Evolutionary conservation across 1,140 invertebrate species (phyloP), one percentile per base, ranked within the genome.

Genomic region (Diorhabda elongata): DNA sequence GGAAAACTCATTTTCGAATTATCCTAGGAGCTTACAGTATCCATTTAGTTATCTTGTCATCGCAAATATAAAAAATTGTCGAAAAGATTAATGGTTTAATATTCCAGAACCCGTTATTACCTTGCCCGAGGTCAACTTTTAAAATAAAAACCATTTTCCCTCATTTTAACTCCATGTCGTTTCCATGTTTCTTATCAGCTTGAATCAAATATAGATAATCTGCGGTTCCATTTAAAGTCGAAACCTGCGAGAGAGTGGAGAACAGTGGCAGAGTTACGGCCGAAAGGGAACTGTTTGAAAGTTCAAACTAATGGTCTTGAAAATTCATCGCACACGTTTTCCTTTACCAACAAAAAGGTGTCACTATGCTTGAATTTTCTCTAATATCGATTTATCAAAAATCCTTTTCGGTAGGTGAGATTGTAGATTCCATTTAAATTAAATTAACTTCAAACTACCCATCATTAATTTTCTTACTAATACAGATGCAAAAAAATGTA

Each of bases 171-270:
- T 52, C 47, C 2, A 52, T n/a, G 6, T 3, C 47, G 47, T 52
- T 52, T 52, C n/a, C 47, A 52, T 52, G 47, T 52, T 52, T 52
- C 47, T 52, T 52, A 52, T 52, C 47, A n/a, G 47, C n/a, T n/a
- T 52, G n/a, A 52, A 52, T 52, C 47, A 52, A 52, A 52, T 52
- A 52, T 52, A 52, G 47, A 52, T 52, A 52, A 52, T 52, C 47
- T 52, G 47, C n/a, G 47, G 47, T 52, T 52, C 3, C 47, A 52
- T 52, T 52, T 52, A 52, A 52, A 52, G 47, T n/a, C 47, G 47
- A 52, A 52, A 52, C 47, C 47, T 52, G 47, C 47, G n/a, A n/a
- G 47, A 52, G 47, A 6, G 47, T 3, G n/a, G n/a, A 6, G 47
- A 52, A 52, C 47, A 52, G 47, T 52, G 47, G 47, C 47, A 52